Evolutionary conservation across 2,113 vertebrate genomes (phyloP).

Genomic region (Epinephelus moara): DNA sequence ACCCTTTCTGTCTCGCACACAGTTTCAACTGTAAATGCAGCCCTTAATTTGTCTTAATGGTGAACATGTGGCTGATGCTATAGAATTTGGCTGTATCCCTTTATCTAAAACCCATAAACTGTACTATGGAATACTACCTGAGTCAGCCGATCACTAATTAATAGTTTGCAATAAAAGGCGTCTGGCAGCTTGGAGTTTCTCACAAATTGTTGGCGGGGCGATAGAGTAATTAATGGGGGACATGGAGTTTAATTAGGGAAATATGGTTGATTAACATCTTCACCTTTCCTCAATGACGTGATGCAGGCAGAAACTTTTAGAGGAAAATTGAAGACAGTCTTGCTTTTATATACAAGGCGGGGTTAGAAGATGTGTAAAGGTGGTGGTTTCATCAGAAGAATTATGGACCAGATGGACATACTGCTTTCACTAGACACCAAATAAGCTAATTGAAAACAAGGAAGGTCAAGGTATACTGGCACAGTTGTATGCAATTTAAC

Average conservation of each 20-base stretch:
- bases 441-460: background rate
- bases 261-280: conserved; percentile 86
- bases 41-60: conserved; percentile 46
- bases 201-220: conserved; percentile 77
- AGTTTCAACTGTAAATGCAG: conserved; percentile 8
- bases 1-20: background rate
- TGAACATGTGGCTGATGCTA: conserved; percentile 59
- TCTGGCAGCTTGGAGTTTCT: conserved; percentile 72
- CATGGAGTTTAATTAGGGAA: conserved; percentile 81
- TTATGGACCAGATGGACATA: background rate
- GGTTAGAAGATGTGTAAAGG: conserved; percentile 1
- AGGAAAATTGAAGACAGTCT: conserved; percentile 13
- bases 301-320: conserved; percentile 56
- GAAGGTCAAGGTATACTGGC: background rate
- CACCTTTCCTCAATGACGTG: conserved; percentile 79
- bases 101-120: conserved; percentile 73
- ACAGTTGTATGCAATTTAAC: background rate
- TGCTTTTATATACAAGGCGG: conserved; percentile 3
- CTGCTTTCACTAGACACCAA: conserved; percentile 9
- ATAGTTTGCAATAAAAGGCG: conserved; percentile 83
- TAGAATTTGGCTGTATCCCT: conserved; percentile 57
- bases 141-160: conserved; percentile 81
- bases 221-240: conserved; percentile 82
- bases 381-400: background rate
- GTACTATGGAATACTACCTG: conserved; percentile 76